Evolutionary conservation across 2,888 invertebrate species (phyloP).

Genomic region (Nipponacmea schrenckii): DNA sequence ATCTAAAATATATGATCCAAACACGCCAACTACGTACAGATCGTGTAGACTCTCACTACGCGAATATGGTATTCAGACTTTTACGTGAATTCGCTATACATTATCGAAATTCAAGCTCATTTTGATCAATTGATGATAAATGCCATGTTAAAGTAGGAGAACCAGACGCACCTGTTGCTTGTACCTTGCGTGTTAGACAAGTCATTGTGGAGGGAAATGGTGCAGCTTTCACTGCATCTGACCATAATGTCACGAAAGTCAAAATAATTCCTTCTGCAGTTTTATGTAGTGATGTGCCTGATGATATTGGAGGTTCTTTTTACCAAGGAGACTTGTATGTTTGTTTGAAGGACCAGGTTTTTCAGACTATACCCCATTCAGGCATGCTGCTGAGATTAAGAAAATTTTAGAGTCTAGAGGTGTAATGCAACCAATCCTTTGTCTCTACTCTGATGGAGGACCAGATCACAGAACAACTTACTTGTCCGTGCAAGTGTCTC

Average conservation of each 20-base stretch:
- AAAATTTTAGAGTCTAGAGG: background rate
- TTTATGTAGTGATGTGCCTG: slow-evolving; percentile 17
- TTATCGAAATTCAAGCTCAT: background rate
- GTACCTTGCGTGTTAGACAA: slow-evolving; percentile 9
- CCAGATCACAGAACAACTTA: slow-evolving; percentile 21
- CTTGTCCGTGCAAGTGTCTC: slow-evolving; percentile 19
- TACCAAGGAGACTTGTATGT: slow-evolving; percentile 21
- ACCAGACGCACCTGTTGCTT: slow-evolving; percentile 20
- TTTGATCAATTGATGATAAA: slow-evolving; percentile 24
- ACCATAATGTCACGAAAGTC: slow-evolving; percentile 24
- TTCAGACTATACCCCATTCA: slow-evolving; percentile 18
- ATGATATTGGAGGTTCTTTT: slow-evolving; percentile 13
- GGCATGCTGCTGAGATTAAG: slow-evolving; percentile 21
- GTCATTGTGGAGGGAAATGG: slow-evolving; percentile 10
- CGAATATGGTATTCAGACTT: slow-evolving; percentile 9
- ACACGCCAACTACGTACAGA: slow-evolving; percentile 17
- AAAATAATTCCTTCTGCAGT: slow-evolving; percentile 19
- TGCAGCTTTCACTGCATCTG: slow-evolving; percentile 14
- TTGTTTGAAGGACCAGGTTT: slow-evolving; percentile 24
- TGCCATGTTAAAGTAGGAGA: slow-evolving; percentile 24
- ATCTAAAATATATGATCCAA: slow-evolving; percentile 28
- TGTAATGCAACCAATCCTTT: slow-evolving; percentile 18
- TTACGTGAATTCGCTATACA: slow-evolving; percentile 17
- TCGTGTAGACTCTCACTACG: slow-evolving; percentile 21
- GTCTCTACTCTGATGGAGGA: slow-evolving; percentile 25